Percentiles rank a stretch among this genome's conserved stretches.
Conservation (phyloP, 2,797 vertebrate species). For the Lepidocolaptes lacrymiger region DNA sequence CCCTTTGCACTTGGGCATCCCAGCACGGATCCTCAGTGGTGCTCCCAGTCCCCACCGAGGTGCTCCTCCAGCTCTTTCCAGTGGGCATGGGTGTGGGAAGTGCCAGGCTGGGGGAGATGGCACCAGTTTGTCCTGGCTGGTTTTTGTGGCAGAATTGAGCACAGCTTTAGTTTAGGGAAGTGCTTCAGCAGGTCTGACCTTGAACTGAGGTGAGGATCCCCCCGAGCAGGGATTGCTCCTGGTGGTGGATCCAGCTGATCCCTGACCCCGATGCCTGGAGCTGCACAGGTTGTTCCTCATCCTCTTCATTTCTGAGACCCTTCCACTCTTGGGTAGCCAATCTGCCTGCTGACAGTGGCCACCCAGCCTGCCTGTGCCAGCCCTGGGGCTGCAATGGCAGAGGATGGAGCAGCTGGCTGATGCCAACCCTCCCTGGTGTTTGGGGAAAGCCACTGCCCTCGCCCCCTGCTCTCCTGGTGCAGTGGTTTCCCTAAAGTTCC, state of each 20-base stretch:
- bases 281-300: rapidly evolving
- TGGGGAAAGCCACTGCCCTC: background rate
- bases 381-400: rapidly evolving
- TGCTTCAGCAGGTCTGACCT: background rate
- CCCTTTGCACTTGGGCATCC: background rate
- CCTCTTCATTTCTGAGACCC: rapidly evolving
- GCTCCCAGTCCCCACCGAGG: rapidly evolving
- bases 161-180: background rate
- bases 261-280: rapidly evolving
- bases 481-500: rapidly evolving
- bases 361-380: rapidly evolving
- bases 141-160: background rate
- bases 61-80: background rate
- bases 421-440: background rate
- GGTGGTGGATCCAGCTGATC: rapidly evolving
- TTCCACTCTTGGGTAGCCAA: background rate
- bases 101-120: rapidly evolving
- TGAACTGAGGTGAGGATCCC: rapidly evolving
- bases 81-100: background rate
- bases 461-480: rapidly evolving
- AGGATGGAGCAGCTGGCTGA: rapidly evolving
- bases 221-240: rapidly evolving
- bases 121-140: rapidly evolving
- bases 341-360: background rate
- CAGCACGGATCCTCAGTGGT: background rate